These are phyloP conservation scores for Empidonax traillii DNA, from an alignment of 2,113 vertebrate genomes.

Conservation along the genomic window DNA sequence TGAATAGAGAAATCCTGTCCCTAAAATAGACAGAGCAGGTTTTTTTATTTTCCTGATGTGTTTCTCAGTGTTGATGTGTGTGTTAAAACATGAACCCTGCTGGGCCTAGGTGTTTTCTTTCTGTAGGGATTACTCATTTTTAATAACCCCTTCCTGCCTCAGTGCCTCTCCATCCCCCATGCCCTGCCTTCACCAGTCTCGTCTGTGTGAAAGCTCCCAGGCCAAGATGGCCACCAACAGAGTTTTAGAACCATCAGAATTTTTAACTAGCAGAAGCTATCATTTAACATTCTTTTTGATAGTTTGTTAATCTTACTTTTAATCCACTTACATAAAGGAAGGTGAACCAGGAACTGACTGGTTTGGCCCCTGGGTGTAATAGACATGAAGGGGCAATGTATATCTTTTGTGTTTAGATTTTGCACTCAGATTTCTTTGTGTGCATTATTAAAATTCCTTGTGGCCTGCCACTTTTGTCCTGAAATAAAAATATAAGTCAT, in stretches of 20 bases:
- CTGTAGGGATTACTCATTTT: background rate
- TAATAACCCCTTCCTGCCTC: background rate
- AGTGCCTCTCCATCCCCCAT: background rate
- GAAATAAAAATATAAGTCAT: slow-evolving; percentile 21
- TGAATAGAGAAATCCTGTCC: background rate
- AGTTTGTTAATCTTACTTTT: slow-evolving; percentile 70
- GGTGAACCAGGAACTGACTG: slow-evolving; percentile 31
- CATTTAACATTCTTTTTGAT: slow-evolving; percentile 59
- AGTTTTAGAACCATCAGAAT: slow-evolving; percentile 56
- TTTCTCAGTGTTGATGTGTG: background rate
- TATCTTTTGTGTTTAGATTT: slow-evolving; percentile 69
- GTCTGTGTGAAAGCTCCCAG: slow-evolving; percentile 39
- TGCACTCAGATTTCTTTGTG: slow-evolving; percentile 61
- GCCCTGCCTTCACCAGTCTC: slow-evolving; percentile 15
- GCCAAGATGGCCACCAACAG: slow-evolving; percentile 69
- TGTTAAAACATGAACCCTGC: background rate
- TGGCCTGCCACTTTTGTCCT: slow-evolving; percentile 15
- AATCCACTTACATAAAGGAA: slow-evolving; percentile 64
- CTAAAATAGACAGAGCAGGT: background rate
- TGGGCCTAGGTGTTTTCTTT: background rate
- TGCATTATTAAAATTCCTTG: slow-evolving; percentile 44
- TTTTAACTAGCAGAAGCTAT: slow-evolving; percentile 48
- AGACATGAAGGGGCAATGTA: slow-evolving; percentile 26
- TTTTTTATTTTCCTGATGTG: background rate
- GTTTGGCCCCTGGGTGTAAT: slow-evolving; percentile 6